A percentile compares a stretch with the other conserved stretches of the same genome.
Evolutionary conservation across 2,113 vertebrate species (phyloP).

Genomic region (Natator depressus): DNA sequence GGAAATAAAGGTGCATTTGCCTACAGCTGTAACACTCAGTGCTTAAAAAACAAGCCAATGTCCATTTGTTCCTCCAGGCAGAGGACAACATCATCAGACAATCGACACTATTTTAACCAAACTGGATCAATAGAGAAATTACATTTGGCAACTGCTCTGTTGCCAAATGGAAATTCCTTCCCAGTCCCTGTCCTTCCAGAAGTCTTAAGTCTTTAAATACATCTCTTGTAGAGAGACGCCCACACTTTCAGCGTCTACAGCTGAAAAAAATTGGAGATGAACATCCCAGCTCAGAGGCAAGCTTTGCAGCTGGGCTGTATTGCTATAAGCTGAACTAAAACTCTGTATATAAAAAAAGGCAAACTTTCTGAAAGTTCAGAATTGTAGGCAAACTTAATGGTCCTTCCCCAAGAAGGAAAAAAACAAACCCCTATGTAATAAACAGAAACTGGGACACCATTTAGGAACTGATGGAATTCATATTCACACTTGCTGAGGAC

Average conservation of each 20-base stretch:
- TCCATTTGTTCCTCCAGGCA: background rate
- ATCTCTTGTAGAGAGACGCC: background rate
- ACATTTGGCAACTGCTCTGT: conserved; percentile 26
- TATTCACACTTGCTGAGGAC: conserved; percentile 53
- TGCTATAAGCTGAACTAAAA: background rate
- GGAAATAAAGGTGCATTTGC: background rate
- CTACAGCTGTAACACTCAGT: background rate
- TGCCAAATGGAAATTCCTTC: conserved; percentile 67
- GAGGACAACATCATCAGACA: background rate
- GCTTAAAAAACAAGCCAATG: background rate
- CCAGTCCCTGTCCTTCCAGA: background rate
- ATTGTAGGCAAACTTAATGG: conserved; percentile 31
- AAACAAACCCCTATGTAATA: conserved; percentile 23
- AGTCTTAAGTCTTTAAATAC: background rate
- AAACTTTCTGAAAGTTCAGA: conserved; percentile 27
- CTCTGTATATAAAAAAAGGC: background rate
- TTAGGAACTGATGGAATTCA: conserved; percentile 58
- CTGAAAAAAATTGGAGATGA: background rate
- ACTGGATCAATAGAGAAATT: conserved; percentile 42
- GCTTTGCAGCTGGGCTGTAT: background rate
- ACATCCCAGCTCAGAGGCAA: background rate
- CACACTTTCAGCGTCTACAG: background rate
- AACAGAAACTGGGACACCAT: conserved; percentile 26
- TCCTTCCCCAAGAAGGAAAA: conserved; percentile 46
- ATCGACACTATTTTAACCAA: conserved; percentile 8